Evolutionary conservation across 2,888 invertebrate genomes (phyloP).

Genomic region (Drosophila kambysellisi): DNA sequence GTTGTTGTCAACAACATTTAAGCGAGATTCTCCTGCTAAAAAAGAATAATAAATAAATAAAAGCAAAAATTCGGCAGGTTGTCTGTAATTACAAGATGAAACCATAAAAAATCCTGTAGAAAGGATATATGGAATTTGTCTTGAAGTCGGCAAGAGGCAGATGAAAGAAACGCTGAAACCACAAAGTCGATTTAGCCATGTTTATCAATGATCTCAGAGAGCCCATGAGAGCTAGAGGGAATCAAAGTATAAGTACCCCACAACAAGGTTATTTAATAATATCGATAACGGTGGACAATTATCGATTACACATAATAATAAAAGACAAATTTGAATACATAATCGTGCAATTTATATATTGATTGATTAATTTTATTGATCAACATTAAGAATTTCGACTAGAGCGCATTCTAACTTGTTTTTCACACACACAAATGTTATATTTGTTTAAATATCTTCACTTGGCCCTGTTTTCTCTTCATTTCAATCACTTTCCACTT

Average conservation of each 20-base stretch:
- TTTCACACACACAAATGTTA: background rate
- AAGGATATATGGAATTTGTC: background rate
- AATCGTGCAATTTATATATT: background rate
- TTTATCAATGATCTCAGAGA: background rate
- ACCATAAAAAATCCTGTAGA: background rate
- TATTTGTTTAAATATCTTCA: background rate
- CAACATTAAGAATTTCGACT: background rate
- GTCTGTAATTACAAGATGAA: background rate
- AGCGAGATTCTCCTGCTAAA: background rate
- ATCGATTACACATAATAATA: background rate
- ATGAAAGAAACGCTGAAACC: background rate
- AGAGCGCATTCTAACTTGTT: background rate
- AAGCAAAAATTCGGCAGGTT: background rate
- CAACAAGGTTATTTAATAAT: rapidly evolving
- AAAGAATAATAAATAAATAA: background rate
- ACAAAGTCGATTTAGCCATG: background rate
- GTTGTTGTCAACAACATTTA: background rate
- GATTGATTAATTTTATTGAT: background rate
- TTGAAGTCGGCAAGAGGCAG: too few species aligned
- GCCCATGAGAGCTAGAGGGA: background rate
- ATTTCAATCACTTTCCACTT: conserved; percentile 21
- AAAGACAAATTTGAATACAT: background rate
- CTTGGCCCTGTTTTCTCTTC: conserved; percentile 6
- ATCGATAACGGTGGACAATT: background rate
- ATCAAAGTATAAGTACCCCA: background rate